These are phyloP conservation scores for Mus spretus DNA, from an alignment of 2,797 vertebrate species.

Conservation along the genomic window DNA sequence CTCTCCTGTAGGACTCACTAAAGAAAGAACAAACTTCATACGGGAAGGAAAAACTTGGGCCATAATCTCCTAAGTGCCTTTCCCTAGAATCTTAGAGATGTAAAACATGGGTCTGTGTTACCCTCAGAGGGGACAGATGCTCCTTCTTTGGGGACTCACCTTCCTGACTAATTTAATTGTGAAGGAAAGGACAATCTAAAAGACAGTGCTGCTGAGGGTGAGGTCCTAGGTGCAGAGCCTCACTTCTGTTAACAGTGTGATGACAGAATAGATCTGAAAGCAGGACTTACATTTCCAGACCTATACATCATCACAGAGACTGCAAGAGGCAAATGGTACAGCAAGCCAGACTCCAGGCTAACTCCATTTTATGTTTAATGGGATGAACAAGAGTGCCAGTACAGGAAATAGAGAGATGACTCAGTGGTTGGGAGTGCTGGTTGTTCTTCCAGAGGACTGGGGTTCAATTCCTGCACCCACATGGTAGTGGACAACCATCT, in stretches of 20 bases:
- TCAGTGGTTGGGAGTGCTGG: neutral
- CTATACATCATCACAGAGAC: neutral
- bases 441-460: neutral
- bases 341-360: neutral
- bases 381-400: neutral
- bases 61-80: neutral
- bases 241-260: neutral
- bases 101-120: neutral
- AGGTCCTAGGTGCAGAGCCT: neutral
- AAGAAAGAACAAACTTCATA: constrained; percentile 30
- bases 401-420: neutral
- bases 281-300: neutral
- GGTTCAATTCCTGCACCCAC: neutral
- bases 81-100: neutral
- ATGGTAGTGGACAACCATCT: neutral
- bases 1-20: neutral
- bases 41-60: neutral
- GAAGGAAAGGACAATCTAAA: neutral
- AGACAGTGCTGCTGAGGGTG: neutral
- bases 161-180: constrained; percentile 15
- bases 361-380: neutral
- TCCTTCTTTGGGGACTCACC: neutral
- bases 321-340: neutral
- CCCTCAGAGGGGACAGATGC: neutral
- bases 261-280: constrained; percentile 1